These are phyloP conservation scores for Dromiciops gliroides DNA, from an alignment of 2,113 vertebrate genomes.

Conservation along the genomic window DNA sequence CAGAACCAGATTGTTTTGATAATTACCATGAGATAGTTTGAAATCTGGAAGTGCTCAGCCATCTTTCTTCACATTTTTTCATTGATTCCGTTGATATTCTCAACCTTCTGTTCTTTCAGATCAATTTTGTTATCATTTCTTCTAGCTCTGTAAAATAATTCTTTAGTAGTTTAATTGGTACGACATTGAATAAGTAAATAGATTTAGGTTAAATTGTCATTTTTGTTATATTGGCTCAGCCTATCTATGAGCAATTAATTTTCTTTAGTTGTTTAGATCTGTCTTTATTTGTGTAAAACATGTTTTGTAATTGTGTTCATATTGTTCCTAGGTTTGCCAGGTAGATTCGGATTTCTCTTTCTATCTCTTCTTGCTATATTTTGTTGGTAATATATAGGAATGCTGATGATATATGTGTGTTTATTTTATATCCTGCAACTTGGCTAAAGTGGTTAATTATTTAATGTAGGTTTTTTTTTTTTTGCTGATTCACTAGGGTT, in stretches of 20 bases:
- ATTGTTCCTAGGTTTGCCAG: too few species aligned
- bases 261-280: neutral
- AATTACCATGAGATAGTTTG: neutral
- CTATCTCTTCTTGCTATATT: neutral
- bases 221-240: neutral
- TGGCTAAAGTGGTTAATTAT: neutral
- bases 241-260: neutral
- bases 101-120: neutral
- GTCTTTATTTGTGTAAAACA: neutral
- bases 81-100: too few species aligned
- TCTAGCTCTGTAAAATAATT: neutral
- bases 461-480: neutral
- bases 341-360: too few species aligned
- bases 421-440: neutral
- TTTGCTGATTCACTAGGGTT: neutral
- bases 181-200: neutral
- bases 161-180: neutral
- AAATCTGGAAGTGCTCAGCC: neutral
- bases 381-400: neutral
- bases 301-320: too few species aligned
- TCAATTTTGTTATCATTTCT: neutral
- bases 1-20: neutral
- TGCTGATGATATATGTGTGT: too few species aligned
- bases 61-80: neutral
- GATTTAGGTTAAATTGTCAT: neutral